Evolutionary conservation across 2,113 vertebrate species (phyloP).

Genomic region (Crotophaga sulcirostris): DNA sequence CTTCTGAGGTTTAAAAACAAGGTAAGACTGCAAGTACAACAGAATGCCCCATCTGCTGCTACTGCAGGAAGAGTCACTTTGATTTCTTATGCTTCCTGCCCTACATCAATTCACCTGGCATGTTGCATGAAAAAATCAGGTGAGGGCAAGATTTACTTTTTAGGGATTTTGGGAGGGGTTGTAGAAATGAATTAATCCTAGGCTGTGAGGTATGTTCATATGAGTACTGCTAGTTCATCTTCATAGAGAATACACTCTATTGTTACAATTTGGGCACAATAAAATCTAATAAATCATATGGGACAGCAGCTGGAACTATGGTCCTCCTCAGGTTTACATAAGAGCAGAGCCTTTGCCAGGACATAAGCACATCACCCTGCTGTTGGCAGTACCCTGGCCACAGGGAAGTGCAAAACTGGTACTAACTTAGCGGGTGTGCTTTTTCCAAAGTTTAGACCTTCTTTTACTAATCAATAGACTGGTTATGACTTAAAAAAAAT

Average conservation of each 20-base stretch:
- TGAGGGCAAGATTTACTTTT: neutral
- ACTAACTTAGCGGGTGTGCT: neutral
- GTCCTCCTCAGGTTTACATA: neutral
- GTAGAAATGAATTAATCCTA: neutral
- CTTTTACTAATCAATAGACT: neutral
- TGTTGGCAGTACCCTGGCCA: neutral
- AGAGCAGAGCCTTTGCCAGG: neutral
- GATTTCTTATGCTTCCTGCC: neutral
- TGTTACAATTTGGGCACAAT: neutral
- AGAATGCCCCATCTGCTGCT: neutral
- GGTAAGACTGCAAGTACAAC: neutral
- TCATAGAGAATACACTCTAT: neutral
- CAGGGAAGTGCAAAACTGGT: neutral
- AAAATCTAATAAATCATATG: neutral
- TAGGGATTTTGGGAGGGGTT: neutral
- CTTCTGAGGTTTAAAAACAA: neutral
- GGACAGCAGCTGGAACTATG: neutral
- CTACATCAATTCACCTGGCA: neutral
- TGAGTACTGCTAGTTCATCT: neutral
- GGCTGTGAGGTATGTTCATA: neutral
- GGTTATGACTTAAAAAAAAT: neutral
- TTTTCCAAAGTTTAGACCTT: neutral
- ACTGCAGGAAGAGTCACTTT: neutral
- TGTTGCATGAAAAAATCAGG: neutral
- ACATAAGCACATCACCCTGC: no score